These are phyloP conservation scores for Carcina quercana DNA, from an alignment of 2,888 invertebrate species.

Conservation along the genomic window DNA sequence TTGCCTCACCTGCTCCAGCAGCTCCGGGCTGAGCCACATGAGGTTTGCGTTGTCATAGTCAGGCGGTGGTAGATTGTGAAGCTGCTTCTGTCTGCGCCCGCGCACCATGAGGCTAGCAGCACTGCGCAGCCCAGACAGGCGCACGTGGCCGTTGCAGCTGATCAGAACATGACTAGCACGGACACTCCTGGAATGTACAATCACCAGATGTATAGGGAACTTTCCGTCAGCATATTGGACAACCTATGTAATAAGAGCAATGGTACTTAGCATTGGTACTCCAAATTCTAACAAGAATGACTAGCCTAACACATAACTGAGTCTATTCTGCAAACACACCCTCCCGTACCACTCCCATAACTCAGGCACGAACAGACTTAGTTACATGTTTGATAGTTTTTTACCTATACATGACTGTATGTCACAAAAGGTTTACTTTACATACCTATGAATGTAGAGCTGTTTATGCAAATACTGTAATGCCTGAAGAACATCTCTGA, in stretches of 20 bases:
- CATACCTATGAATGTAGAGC: conserved; percentile 88
- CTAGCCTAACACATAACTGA: too few relatives aligned
- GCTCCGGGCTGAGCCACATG: conserved; percentile 94
- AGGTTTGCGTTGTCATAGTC: conserved; percentile 79
- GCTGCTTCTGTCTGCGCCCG: conserved; percentile 79
- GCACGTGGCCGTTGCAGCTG: conserved; percentile 80
- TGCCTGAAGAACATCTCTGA: conserved; percentile 85
- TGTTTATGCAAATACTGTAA: conserved; percentile 89
- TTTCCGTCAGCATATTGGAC: too few relatives aligned
- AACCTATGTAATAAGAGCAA: too few relatives aligned
- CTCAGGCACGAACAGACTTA: too few relatives aligned
- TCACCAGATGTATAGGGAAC: too few relatives aligned
- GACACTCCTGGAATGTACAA: conserved; percentile 81
- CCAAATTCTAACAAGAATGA: too few relatives aligned
- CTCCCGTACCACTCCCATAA: too few relatives aligned
- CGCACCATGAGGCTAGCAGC: conserved; percentile 82
- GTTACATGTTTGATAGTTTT: too few relatives aligned
- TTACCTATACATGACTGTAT: too few relatives aligned
- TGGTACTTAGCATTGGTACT: too few relatives aligned
- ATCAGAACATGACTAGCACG: conserved; percentile 89
- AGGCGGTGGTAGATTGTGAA: conserved; percentile 85
- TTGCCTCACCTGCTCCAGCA: conserved; percentile 89
- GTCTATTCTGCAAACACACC: too few relatives aligned
- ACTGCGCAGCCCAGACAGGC: conserved; percentile 86
- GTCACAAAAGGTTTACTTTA: too few relatives aligned